Evolutionary conservation across 2,888 invertebrate genomes (phyloP), one percentile per base, ranked within the genome.

Genomic region (Rotaria macrura): DNA sequence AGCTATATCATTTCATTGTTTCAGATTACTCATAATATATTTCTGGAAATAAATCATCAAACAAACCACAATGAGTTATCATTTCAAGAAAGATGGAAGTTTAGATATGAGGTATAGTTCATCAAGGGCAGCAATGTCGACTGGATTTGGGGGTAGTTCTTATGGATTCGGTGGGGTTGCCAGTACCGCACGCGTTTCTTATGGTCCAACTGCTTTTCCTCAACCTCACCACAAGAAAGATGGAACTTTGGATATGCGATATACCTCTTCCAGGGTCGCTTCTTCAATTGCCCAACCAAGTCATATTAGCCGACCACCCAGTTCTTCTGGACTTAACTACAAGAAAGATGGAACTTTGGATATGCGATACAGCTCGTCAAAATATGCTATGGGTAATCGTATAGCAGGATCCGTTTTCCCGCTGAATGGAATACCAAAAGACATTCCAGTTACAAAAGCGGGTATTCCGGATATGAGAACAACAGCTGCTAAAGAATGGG

Each of bases 391-490:
- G 40, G 12, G 23, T 7, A 74, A 20, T 23, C 2, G 38, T 40
- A 40, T 0, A 65, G 29, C 65, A 14, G 34, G 65, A 65, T 17
- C 1, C 4, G 2, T 14, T n/a, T 54, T 10, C 5, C 52, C 49
- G 9, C 9, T 47, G 0, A 4, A 47, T 25, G 84, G 54, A 43
- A 54, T 84, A 47, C 84, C 84, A 29, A 57, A 55, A n/a, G 4
- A 54, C 29, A 49, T 84, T n/a, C 84, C 84, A 17, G n/a, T 65
- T 12, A 84, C 55, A 17, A 84, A 84, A 65, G 14, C 25, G 6
- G 84, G 84, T 43, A n/a, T 65, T 40, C 84, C 84, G 25, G 84
- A 84, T 65, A 84, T 84, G 84, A 55, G 84, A 43, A 84, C 84
- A 49, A 84, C 25, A 40, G 84, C 54, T 40, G 84, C 84, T 43